Evolutionary conservation across 2,797 vertebrate species (phyloP).

Genomic region (Xiphophorus birchmanni): DNA sequence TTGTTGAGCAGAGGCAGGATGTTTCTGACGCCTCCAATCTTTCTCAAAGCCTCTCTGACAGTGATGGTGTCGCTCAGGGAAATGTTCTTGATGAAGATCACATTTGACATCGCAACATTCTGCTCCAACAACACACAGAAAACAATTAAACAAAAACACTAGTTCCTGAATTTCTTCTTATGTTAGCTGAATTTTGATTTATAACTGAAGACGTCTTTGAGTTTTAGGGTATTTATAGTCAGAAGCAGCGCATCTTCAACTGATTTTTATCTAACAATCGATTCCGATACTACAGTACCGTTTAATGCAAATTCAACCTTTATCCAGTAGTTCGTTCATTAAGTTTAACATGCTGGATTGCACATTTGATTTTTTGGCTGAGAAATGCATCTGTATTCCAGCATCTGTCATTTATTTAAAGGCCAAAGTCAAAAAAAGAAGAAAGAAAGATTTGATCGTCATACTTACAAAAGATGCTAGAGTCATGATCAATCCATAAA

Average conservation of each 20-base stretch:
- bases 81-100: conserved; percentile 51
- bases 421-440: neutral
- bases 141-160: neutral
- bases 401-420: neutral
- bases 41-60: conserved; percentile 26
- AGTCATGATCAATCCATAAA: conserved; percentile 53
- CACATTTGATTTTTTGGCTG: neutral
- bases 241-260: neutral
- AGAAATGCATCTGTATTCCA: neutral
- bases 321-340: neutral
- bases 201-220: neutral
- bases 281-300: neutral
- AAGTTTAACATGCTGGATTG: neutral
- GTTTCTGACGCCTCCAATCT: conserved; percentile 16
- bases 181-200: neutral
- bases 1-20: conserved; percentile 67
- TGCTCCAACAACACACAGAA: conserved; percentile 7
- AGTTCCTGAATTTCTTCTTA: neutral
- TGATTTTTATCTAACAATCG: neutral
- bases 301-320: neutral
- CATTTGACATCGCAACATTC: neutral
- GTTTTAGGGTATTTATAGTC: neutral
- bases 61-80: neutral
- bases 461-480: conserved; percentile 42
- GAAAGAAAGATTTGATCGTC: neutral